Base-by-base conservation (phyloP, 2,888 invertebrate genomes). In the Stenodema calcarata region DNA sequence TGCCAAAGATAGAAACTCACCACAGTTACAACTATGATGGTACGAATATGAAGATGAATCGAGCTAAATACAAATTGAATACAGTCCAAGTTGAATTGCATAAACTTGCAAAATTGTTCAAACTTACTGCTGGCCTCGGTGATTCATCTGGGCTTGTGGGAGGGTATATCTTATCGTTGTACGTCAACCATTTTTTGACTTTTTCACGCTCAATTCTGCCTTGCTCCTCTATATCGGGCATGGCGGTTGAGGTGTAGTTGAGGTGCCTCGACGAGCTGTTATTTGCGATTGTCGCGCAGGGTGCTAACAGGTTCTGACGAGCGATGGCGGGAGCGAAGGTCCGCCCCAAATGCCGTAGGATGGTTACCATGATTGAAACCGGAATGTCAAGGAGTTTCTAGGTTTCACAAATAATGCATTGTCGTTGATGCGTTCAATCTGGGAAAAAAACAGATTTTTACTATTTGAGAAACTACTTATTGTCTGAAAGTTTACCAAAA, bases 61-160 rank as follows among this genome's bases (percentile, higher is more conserved):
- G n/a, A n/a, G n/a, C n/a, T n/a, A n/a, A n/a, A n/a, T n/a, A n/a
- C n/a, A n/a, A 42, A 42, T 42, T 42, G 42, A 42, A 42, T 9
- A 42, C 42, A 6, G 42, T 11, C 42, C 6, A 9, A 42, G 42
- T 11, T 2, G 16, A 7, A 47, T 16, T 16, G 12, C 12, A 12
- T 14, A 14, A 47, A 2, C 7, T 47, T 9, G 47, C 1, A 47
- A 14, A 9, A 14, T 47, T 47, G 27, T 12, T 76, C 28, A 42
- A 87, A 93, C 94, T 94, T 93, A 98, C 98, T 23, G 97, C 97
- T 78, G 96, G 96, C 90, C 98, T 93, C 50, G 93, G 93, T 90
- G 94, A 94, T 91, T 97, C 97, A 0, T 93, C 94, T 16, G 93
- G 92, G 88, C 92, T 90, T 91, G 96, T 96, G 35, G 97, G 96